These are phyloP conservation scores for Cylas formicarius DNA, from an alignment of 1,140 invertebrate species.

Conservation along the genomic window DNA sequence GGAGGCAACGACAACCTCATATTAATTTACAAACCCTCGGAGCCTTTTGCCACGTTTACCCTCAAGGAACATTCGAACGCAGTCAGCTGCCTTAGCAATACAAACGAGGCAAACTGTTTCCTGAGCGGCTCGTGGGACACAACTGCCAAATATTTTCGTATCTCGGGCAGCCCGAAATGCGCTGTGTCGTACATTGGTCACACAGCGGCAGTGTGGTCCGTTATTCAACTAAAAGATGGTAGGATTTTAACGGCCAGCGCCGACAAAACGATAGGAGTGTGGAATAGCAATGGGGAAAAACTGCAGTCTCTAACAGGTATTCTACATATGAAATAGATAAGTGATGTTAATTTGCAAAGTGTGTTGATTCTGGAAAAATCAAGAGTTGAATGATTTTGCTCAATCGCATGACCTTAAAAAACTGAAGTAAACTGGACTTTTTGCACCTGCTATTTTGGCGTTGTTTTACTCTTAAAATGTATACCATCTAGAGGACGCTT, in stretches of 20 bases:
- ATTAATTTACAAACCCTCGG: constrained; percentile 59
- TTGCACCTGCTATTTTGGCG: too few species aligned
- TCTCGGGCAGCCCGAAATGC: constrained; percentile 44
- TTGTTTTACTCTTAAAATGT: too few species aligned
- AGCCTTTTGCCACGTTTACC: constrained; percentile 58
- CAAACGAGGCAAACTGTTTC: constrained; percentile 49
- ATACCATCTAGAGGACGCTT: too few species aligned
- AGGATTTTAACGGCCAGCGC: constrained; percentile 79
- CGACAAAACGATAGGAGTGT: constrained; percentile 83
- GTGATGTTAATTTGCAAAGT: background rate
- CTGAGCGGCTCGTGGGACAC: constrained; percentile 87
- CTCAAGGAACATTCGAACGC: constrained; percentile 76
- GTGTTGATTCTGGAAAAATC: background rate
- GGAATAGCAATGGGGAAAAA: constrained; percentile 55
- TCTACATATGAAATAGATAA: too few species aligned
- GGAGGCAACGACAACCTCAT: constrained; percentile 85
- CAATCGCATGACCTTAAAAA: too few species aligned
- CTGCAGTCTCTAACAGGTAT: constrained; percentile 47
- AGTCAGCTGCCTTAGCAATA: constrained; percentile 58
- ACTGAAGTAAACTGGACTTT: too few species aligned
- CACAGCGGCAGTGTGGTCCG: constrained; percentile 82
- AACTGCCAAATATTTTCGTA: constrained; percentile 74
- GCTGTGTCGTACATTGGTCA: constrained; percentile 65
- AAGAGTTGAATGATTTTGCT: too few species aligned
- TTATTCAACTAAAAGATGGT: constrained; percentile 54